A percentile compares a stretch with the other conserved stretches of the same genome.
Evolutionary conservation across 2,113 vertebrate genomes (phyloP).

Genomic region (Tursiops truncatus): DNA sequence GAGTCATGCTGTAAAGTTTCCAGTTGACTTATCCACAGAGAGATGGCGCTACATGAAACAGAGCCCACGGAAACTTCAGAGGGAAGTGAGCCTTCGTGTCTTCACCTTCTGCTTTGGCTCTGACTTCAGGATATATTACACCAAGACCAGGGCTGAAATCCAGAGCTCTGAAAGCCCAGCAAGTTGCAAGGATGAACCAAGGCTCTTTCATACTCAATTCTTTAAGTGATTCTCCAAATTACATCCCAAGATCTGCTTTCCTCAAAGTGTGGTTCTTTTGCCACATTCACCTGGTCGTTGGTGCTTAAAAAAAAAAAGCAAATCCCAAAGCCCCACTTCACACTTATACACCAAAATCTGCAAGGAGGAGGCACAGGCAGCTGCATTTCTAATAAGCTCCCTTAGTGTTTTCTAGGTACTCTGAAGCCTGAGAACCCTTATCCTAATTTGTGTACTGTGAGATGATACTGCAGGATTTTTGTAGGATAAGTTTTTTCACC

Average conservation of each 20-base stretch:
- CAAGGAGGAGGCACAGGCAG: neutral
- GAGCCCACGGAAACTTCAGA: slow-evolving; percentile 53
- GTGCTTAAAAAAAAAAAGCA: neutral
- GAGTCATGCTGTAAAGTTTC: slow-evolving; percentile 66
- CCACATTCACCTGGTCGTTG: neutral
- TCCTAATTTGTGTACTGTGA: neutral
- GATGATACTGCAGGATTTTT: neutral
- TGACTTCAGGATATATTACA: neutral
- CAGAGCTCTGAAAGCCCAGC: neutral
- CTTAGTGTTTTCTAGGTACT: neutral
- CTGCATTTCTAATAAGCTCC: neutral
- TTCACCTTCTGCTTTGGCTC: slow-evolving; percentile 34
- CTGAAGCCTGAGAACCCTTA: neutral
- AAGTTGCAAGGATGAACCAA: neutral
- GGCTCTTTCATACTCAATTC: neutral
- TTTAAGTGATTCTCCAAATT: neutral
- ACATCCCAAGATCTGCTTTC: neutral
- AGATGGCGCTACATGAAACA: neutral
- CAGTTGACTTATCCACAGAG: slow-evolving; percentile 55
- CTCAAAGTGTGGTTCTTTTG: neutral
- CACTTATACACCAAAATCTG: neutral
- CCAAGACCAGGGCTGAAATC: slow-evolving; percentile 31
- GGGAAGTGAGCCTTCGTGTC: neutral
- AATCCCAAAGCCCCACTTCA: neutral
- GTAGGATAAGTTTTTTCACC: neutral